Base-by-base conservation (phyloP, 2,797 vertebrate genomes). In the Platyrinchus mystaceus region DNA sequence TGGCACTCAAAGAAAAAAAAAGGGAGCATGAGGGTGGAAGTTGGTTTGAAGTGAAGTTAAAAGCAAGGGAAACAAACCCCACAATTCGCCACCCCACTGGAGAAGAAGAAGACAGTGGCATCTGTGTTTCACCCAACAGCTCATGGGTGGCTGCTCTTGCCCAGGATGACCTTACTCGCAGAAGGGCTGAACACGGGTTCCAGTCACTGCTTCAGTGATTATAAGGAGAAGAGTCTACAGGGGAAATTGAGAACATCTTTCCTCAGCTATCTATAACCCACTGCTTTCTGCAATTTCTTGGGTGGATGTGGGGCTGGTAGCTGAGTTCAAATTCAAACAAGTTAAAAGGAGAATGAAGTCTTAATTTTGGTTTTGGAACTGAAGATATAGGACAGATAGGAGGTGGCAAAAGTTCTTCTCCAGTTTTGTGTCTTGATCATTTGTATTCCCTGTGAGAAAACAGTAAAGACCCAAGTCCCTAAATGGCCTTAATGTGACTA, bases 21-120 rank as follows among this genome's bases (percentile, higher is more conserved):
- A 1, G 2, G 11, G 47, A 68, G 12, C 0, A 3, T 49, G 36
- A 89, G 85, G 18, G 32, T 62, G 16, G 13, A 93, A 93, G 36
- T 12, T 81, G 36, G 69, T 91, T 88, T 94, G 87, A 95, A 94
- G 81, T 36, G 16, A 93, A 90, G 39, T 91, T 91, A 90, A 93
- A 94, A 94, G 47, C 73, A 78, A 82, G 19, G 32, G 39, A 75
- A 81, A 85, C 44, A 75, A 95, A 69, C 23, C 2, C 5, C 46
- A 69, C 24, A 46, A 86, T 71, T 81, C 1, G 0, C 34, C 39
- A 86, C 58, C 53, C 87, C 32, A 34, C 73, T 75, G 55, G 62
- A 94, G 53, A 60, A 93, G 56, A 41, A 67, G 86, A n/a, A 53
- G 49, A 75, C 0, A 3, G 28, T 1, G 4, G 26, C 83, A 81